Evolutionary conservation across 2,797 vertebrate species (phyloP).

Genomic region (Myotis pilosus): DNA sequence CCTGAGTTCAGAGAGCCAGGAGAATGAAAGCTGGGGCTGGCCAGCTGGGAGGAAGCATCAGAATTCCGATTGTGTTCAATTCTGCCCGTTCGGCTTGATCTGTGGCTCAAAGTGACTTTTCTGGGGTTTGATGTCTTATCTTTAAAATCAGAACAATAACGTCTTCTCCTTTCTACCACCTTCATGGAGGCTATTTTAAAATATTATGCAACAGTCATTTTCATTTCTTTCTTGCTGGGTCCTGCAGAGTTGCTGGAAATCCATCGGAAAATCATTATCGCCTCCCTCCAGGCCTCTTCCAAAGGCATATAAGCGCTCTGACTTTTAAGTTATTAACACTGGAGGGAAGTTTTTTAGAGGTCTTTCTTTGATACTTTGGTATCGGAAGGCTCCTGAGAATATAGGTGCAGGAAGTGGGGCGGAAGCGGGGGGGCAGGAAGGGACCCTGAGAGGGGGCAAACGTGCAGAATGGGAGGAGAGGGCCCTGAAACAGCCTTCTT

Average conservation of each 20-base stretch:
- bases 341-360: not conserved
- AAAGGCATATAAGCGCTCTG: not conserved
- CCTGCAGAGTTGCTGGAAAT: not conserved
- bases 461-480: not conserved
- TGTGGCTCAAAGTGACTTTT: constrained; percentile 28
- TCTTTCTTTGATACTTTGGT: not conserved
- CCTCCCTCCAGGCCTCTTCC: constrained; percentile 2
- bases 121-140: constrained; percentile 38
- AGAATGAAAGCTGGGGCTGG: not conserved
- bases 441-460: not conserved
- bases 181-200: constrained; percentile 22
- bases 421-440: not conserved
- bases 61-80: not conserved
- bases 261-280: not conserved
- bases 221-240: constrained; percentile 25
- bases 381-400: not conserved
- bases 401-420: not conserved
- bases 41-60: not conserved
- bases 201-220: not conserved
- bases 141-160: constrained; percentile 34
- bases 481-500: not conserved
- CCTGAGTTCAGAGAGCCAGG: not conserved
- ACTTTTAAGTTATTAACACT: constrained; percentile 36
- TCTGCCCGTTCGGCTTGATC: constrained; percentile 3
- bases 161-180: not conserved